phyloP scores from a whole-genome alignment of 2,888 invertebrate species.

The Glaucopsyche alexis region DNA sequence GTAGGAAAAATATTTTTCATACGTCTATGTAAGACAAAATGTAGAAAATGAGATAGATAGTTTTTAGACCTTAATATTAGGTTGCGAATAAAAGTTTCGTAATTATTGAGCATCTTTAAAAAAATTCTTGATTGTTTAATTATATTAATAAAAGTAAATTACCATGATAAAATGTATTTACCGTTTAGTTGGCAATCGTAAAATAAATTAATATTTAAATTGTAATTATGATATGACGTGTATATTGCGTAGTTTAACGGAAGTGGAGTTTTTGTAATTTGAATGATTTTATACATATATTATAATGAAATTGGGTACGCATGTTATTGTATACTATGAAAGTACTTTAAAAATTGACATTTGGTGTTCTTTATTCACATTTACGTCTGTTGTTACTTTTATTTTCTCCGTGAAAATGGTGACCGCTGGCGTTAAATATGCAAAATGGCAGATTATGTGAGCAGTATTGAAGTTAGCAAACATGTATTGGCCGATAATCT shows the following conservation, averaged over 20 bases:
- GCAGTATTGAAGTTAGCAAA: no score
- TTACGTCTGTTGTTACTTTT: no score
- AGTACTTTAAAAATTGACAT: not conserved
- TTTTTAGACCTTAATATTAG: not conserved
- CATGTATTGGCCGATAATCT: no score
- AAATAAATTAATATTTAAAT: constrained; percentile 12
- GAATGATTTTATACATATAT: not conserved
- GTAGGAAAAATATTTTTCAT: no score
- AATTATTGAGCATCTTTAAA: not conserved
- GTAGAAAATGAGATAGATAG: not conserved
- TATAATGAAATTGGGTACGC: not conserved
- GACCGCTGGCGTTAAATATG: no score
- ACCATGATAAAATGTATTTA: constrained; percentile 9
- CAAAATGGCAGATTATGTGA: no score
- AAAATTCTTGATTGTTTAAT: not conserved
- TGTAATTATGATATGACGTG: constrained; percentile 11
- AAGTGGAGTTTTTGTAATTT: not conserved
- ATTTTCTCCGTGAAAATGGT: no score
- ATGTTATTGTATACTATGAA: not conserved
- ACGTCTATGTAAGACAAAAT: no score
- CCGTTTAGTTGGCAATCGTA: constrained; percentile 17
- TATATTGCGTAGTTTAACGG: constrained; percentile 2
- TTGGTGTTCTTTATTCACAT: not conserved
- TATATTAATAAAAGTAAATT: constrained; percentile 1
- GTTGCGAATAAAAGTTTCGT: not conserved